Conservation (phyloP, 2,888 invertebrate species). For the Melieria omissa region DNA sequence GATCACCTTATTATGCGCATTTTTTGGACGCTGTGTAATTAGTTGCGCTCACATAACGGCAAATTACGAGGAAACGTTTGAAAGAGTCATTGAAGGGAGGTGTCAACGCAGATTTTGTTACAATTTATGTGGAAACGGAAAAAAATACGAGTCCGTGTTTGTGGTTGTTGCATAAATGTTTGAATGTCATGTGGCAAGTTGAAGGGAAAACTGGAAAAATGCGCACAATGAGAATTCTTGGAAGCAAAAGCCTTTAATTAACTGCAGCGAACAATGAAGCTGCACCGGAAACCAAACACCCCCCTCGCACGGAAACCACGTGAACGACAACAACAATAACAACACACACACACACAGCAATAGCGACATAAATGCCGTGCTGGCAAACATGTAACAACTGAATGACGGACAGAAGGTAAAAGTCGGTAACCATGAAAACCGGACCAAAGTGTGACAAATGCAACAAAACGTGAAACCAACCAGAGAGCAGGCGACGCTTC, state of each 20-base stretch:
- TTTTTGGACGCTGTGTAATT: too few species aligned
- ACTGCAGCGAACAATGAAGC: slow-evolving; percentile 18
- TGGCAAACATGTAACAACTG: too few species aligned
- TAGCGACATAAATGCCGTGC: too few species aligned
- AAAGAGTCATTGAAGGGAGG: neutral
- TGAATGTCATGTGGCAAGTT: neutral
- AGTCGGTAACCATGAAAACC: neutral
- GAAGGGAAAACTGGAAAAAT: slow-evolving; percentile 3
- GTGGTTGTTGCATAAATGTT: too few species aligned
- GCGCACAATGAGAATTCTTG: slow-evolving; percentile 9
- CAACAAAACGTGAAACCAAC: neutral
- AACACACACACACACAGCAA: too few species aligned
- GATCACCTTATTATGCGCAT: too few species aligned
- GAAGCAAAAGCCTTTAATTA: slow-evolving; percentile 22
- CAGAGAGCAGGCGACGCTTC: neutral
- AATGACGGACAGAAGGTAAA: neutral
- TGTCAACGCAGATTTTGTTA: neutral
- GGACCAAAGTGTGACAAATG: neutral
- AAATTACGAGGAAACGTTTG: slow-evolving; percentile 26
- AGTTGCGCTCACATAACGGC: slow-evolving; percentile 25
- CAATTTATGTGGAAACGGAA: neutral
- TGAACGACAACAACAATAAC: too few species aligned
- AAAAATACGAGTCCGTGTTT: too few species aligned
- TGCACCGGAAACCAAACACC: neutral
- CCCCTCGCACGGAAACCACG: too few species aligned